Evolutionary conservation across 2,888 invertebrate species (phyloP), one percentile per base, ranked within the genome.

Genomic region (Stratiomys singularior): DNA sequence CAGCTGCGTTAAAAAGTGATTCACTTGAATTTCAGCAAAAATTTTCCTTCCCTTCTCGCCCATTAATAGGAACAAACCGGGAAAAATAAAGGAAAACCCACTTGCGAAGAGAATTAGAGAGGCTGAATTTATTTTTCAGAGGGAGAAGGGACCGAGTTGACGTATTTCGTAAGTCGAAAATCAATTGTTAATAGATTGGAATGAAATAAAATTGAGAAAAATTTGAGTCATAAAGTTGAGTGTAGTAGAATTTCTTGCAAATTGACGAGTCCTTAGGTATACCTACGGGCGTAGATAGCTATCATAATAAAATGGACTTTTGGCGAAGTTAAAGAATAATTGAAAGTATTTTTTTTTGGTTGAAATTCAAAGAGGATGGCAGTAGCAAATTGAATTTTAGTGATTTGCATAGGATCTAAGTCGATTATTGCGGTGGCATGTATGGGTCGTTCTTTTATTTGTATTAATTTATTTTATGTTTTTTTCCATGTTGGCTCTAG

Each of bases 121-220:
- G 3, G 9, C 37, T 37, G 9, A 37, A 37, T 9, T 37, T 37
- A n/a, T 30, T n/a, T n/a, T n/a, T n/a, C n/a, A 3, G 64, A 27
- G 30, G 11, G 64, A 15, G 7, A 15, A 25, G 25, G 27, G 27
- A 5, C 25, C 15, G 25, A n/a, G n/a, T n/a, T n/a, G n/a, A n/a
- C n/a, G n/a, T n/a, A n/a, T n/a, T n/a, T n/a, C n/a, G n/a, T n/a
- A 25, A 27, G 64, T 30, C 28, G 64, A 27, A 30, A 64, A 64
- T 64, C 28, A 64, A 64, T 64, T 64, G 28, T 30, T 64, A 64
- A 64, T 28, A 64, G 64, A 64, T 64, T n/a, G 28, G n/a, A 64
- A 64, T 64, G 30, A 15, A 28, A 28, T 64, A n/a, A 64, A 64
- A 64, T 64, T 64, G n/a, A 64, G 64, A 13, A 30, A n/a, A 64